Evolutionary conservation across 2,797 vertebrate species (phyloP), one percentile per base, ranked within the genome.

Genomic region (Lycodopsis pacificus): DNA sequence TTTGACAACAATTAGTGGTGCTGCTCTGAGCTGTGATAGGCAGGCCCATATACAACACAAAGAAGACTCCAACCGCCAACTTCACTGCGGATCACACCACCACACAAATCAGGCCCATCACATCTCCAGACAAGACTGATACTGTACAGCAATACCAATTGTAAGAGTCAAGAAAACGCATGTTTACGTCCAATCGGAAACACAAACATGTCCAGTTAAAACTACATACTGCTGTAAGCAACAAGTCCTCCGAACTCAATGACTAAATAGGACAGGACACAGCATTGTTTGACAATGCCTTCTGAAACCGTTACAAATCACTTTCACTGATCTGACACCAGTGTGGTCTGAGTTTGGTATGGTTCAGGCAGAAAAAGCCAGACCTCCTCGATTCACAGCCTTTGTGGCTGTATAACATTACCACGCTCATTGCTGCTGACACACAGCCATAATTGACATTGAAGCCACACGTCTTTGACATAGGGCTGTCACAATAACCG

Each of bases 1-100:
- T 90, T 94, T 95, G 93, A 94, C 93, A 94, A 94, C 92, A 95
- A 95, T 95, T 95, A 95, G 89, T 78, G 76, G 82, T 51, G 82
- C 70, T 57, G 82, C 88, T 84, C 81, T 91, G 87, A 91, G 89
- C 69, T 20, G 73, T 88, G 91, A 93, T 91, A 92, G 83, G 85
- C 85, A 88, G 80, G 71, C 74, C 69, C 65, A 66, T 58, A 78
- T 73, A 83, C 85, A 87, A 85, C 73, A 86, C 80, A 90, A 88
- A 87, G 84, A 72, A 75, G 20, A 83, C 57, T 84, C 59, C 67
- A 71, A 64, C 73, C 71, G 51, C 82, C 74, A 65, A 77, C 86
- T 84, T 88, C 88, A 88, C 79, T 84, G 83, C 68, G 20, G 34
- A 84, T 84, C 72, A 77, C 67, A 87, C 85, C 78, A 79, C 73